Evolutionary conservation across 2,888 invertebrate genomes (phyloP).

Genomic region (Cantharis flavilabris): DNA sequence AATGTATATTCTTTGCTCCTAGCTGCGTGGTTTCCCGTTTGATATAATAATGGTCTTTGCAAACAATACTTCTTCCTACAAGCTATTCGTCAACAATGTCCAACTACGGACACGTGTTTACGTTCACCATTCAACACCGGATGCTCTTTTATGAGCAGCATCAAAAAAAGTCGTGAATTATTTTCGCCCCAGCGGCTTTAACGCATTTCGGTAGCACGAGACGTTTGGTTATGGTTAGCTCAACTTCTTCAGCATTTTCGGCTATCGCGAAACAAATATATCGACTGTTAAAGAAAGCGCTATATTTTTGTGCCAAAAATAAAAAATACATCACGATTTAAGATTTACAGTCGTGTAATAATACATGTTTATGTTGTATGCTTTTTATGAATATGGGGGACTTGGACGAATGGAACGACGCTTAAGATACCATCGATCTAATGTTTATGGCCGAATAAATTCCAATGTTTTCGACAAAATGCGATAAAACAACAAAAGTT

Average conservation of each 20-base stretch:
- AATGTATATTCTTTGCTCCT: not conserved
- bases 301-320: slow-evolving; percentile 22
- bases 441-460: slow-evolving; percentile 2
- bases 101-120: slow-evolving; percentile 38
- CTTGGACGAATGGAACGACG: slow-evolving; percentile 5
- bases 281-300: slow-evolving; percentile 6
- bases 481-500: not conserved
- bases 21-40: not conserved
- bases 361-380: slow-evolving; percentile 30
- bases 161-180: slow-evolving; percentile 43
- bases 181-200: slow-evolving; percentile 37
- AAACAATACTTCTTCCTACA: slow-evolving; percentile 11
- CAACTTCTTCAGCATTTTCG: slow-evolving; percentile 4
- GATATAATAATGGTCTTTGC: not conserved
- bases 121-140: slow-evolving; percentile 41
- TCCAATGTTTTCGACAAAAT: not conserved
- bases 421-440: not conserved
- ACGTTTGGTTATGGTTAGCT: slow-evolving; percentile 9
- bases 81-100: slow-evolving; percentile 26
- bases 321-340: slow-evolving; percentile 26
- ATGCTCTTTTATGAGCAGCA: slow-evolving; percentile 42
- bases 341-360: slow-evolving; percentile 31
- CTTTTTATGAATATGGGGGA: slow-evolving; percentile 24
- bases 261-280: slow-evolving; percentile 13
- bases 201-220: slow-evolving; percentile 12